phyloP scores from a whole-genome alignment of 1,140 invertebrate species.

The Heliconius eleuchia region DNA sequence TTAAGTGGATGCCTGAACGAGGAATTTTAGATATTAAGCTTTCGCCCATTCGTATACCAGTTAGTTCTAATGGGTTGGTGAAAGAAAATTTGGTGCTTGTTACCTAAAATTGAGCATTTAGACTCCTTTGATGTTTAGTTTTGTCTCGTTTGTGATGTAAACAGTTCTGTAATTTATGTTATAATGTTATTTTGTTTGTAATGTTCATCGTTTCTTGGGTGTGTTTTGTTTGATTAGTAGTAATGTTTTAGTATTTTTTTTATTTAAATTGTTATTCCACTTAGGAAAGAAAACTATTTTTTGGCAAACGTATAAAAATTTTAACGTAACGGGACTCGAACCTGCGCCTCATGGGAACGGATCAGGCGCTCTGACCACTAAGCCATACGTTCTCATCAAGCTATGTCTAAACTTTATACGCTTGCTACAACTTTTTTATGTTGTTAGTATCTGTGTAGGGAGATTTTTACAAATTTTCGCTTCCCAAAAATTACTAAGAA shows the following conservation, averaged over 20 bases:
- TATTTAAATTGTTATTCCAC: no score
- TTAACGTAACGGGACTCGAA: no score
- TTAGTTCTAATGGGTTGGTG: constrained; percentile 58
- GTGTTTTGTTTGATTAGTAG: not conserved
- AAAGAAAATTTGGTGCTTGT: constrained; percentile 49
- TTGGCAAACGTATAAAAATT: no score
- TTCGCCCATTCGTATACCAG: constrained; percentile 61
- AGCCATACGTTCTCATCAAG: no score
- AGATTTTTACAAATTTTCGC: no score
- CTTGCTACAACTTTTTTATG: no score
- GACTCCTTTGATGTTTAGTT: constrained; percentile 31
- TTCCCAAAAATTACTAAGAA: no score
- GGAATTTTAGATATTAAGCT: constrained; percentile 76
- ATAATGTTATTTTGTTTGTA: not conserved
- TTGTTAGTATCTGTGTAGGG: no score
- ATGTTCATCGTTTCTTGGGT: not conserved
- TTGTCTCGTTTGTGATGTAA: constrained; percentile 23
- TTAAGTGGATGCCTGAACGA: constrained; percentile 53
- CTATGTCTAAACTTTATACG: no score
- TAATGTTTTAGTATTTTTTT: not conserved
- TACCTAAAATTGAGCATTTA: constrained; percentile 40
- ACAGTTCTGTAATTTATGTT: constrained; percentile 22
- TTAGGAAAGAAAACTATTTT: no score
- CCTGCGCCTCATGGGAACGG: no score
- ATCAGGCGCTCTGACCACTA: no score